Evolutionary conservation across 92 coral and sea anemone genomes (phyloP).

Genomic region (Anthopleura xanthogrammica): DNA sequence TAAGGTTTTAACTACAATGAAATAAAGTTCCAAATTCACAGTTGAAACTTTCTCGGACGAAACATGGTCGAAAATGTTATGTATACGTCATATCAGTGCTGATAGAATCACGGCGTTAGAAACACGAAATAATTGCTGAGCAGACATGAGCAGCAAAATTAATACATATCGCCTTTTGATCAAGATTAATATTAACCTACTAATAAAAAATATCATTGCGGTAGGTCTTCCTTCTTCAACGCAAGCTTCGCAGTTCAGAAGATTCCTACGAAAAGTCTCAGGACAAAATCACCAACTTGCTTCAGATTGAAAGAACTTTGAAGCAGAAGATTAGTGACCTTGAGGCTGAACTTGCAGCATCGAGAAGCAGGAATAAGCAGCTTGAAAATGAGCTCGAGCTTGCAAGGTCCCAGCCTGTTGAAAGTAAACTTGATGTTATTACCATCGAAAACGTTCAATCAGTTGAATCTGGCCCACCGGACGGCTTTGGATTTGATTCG

Average conservation of each 20-base stretch:
- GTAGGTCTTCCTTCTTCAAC: slow-evolving; percentile 42
- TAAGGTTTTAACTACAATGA: too few relatives aligned
- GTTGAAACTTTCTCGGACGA: too few relatives aligned
- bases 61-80: too few relatives aligned
- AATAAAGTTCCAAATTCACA: too few relatives aligned
- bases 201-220: neutral
- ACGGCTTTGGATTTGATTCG: slow-evolving; percentile 32
- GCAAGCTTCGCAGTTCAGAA: slow-evolving; percentile 57
- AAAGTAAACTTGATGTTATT: slow-evolving; percentile 45
- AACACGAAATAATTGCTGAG: too few relatives aligned
- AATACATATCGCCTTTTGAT: neutral
- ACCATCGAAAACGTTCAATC: slow-evolving; percentile 45
- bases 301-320: slow-evolving; percentile 43
- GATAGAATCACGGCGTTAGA: too few relatives aligned
- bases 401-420: slow-evolving; percentile 48
- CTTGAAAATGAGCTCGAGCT: slow-evolving; percentile 55
- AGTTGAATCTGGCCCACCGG: slow-evolving; percentile 40
- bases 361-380: slow-evolving; percentile 44
- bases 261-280: slow-evolving; percentile 61
- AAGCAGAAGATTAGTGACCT: slow-evolving; percentile 59
- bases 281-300: slow-evolving; percentile 52
- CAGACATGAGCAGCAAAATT: neutral
- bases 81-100: too few relatives aligned
- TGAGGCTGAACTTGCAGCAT: slow-evolving; percentile 47
- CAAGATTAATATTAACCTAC: too few relatives aligned